Percentiles rank a stretch among this genome's conserved stretches.
Conservation (phyloP, 2,888 invertebrate species). For the Antitype chi region DNA sequence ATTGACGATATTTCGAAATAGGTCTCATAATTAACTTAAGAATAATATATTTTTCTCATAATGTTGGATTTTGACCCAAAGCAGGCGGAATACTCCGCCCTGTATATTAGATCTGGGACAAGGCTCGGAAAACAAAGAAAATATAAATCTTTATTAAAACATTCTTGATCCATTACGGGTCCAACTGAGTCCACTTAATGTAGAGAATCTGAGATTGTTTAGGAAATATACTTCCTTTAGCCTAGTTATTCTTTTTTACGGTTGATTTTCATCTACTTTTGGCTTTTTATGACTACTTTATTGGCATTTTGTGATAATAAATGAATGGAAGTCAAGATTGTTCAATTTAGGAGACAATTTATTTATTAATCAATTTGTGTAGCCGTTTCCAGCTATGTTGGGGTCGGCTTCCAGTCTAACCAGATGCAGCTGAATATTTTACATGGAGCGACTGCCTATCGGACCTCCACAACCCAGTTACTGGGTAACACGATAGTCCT, state of each 20-base stretch:
- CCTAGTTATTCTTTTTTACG: neutral
- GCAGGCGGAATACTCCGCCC: neutral
- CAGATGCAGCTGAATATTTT: too few relatives aligned
- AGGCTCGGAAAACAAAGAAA: constrained; percentile 26
- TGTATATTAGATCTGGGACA: constrained; percentile 20
- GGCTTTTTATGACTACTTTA: neutral
- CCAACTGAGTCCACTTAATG: constrained; percentile 19
- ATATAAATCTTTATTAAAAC: constrained; percentile 54
- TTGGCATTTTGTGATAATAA: neutral
- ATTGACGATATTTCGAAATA: neutral
- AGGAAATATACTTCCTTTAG: constrained; percentile 7
- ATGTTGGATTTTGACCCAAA: neutral
- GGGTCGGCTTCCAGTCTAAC: too few relatives aligned
- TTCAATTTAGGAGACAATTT: neutral
- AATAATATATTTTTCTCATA: neutral
- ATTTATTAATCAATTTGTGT: neutral
- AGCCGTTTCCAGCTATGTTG: too few relatives aligned
- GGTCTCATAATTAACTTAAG: neutral
- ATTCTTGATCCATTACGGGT: constrained; percentile 37
- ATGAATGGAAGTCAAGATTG: neutral
- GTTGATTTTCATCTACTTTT: neutral
- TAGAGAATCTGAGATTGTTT: constrained; percentile 6
- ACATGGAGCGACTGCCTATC: too few relatives aligned
- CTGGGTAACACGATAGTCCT: neutral
- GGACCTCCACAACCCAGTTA: neutral